Evolutionary conservation across 1,140 invertebrate species (phyloP).

Genomic region (Macrotrachela quadricornifera): DNA sequence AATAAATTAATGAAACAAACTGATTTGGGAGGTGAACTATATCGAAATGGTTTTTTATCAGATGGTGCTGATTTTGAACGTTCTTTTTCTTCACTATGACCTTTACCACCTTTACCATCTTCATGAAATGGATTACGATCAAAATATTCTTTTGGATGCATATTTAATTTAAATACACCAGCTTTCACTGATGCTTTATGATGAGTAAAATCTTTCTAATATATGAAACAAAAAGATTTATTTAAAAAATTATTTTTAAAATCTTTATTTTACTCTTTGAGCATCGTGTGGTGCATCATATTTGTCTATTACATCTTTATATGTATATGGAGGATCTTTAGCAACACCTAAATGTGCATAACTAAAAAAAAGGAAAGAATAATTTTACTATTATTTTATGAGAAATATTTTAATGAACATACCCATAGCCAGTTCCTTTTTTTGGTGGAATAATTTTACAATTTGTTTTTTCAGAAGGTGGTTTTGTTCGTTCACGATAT

Average conservation of each 20-base stretch:
- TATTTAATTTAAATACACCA: constrained; percentile 22
- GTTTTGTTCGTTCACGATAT: constrained; percentile 12
- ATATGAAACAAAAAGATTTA: neutral
- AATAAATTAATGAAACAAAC: constrained; percentile 16
- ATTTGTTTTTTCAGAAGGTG: constrained; percentile 17
- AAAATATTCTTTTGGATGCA: constrained; percentile 24
- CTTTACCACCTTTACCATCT: constrained; percentile 13
- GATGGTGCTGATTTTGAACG: constrained; percentile 10
- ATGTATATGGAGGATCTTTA: constrained; percentile 10
- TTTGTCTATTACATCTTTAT: neutral
- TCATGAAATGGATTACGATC: constrained; percentile 22
- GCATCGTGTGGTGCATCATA: neutral
- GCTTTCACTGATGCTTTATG: constrained; percentile 22
- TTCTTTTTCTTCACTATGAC: constrained; percentile 13
- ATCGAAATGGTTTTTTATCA: constrained; percentile 24
- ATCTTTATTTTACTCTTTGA: neutral
- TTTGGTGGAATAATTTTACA: constrained; percentile 25
- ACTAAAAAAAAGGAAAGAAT: no score
- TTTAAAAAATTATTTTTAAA: neutral
- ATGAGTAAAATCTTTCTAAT: constrained; percentile 16
- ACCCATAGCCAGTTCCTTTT: constrained; percentile 29
- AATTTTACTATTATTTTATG: no score
- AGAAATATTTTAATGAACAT: no score
- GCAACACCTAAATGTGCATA: neutral
- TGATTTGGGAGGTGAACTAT: constrained; percentile 22